phyloP scores from a whole-genome alignment of 2,113 vertebrate genomes.

The Gobiocypris rarus region DNA sequence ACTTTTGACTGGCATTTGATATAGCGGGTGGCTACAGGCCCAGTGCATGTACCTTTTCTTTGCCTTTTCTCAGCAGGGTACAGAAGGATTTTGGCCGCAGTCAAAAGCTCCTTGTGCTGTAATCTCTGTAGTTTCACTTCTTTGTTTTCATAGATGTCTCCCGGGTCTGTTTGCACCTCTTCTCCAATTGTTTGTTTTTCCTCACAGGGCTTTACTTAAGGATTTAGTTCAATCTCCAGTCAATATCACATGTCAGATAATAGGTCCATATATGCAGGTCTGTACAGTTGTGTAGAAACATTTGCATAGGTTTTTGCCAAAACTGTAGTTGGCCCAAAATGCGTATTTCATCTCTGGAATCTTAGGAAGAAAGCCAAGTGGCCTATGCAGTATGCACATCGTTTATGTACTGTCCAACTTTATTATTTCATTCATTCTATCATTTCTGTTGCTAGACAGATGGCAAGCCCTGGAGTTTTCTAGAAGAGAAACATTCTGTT shows the following conservation, averaged over 20 bases:
- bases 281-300: neutral
- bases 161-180: conserved; percentile 25
- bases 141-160: neutral
- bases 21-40: conserved; percentile 21
- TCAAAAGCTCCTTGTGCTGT: neutral
- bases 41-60: conserved; percentile 9
- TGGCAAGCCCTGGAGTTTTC: neutral
- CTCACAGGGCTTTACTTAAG: neutral
- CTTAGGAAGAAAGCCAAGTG: neutral
- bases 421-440: conserved; percentile 6
- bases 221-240: conserved; percentile 6
- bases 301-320: neutral
- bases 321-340: conserved; percentile 1
- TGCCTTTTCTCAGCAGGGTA: conserved; percentile 16
- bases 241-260: neutral
- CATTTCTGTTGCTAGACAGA: neutral
- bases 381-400: neutral
- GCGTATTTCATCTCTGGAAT: neutral
- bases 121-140: conserved; percentile 4
- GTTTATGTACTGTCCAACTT: neutral
- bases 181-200: neutral
- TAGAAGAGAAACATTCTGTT: neutral
- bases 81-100: neutral
- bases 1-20: conserved; percentile 35
- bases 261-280: neutral